A percentile compares a stretch with the other conserved stretches of the same genome.
These are phyloP conservation scores for Calameuta idolon DNA, from an alignment of 2,888 invertebrate species.

Conservation along the genomic window DNA sequence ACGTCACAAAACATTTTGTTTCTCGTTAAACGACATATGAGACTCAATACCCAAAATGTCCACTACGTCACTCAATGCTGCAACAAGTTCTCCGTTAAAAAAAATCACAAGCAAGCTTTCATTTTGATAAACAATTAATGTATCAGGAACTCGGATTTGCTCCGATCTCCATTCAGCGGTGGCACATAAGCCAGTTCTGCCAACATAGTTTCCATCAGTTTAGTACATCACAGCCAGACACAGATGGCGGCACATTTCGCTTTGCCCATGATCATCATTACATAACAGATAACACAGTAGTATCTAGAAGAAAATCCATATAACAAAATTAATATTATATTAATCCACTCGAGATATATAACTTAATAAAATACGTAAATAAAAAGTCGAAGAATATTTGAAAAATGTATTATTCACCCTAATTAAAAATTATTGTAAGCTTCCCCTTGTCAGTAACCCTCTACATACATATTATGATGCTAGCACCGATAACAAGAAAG, in stretches of 20 bases:
- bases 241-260: neutral
- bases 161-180: slow-evolving; percentile 4
- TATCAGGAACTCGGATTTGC: slow-evolving; percentile 1
- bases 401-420: neutral
- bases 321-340: neutral
- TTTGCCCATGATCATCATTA: neutral
- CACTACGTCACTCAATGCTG: neutral
- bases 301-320: neutral
- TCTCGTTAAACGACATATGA: neutral
- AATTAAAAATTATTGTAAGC: neutral
- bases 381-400: neutral
- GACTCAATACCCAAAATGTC: neutral
- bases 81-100: neutral
- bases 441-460: neutral
- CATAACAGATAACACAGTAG: neutral
- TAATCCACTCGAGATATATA: neutral
- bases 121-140: slow-evolving; percentile 10
- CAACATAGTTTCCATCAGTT: neutral
- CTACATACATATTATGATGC: neutral
- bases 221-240: neutral
- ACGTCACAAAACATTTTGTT: neutral
- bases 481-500: neutral
- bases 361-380: neutral
- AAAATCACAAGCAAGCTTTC: slow-evolving; percentile 8
- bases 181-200: neutral